Evolutionary conservation across 2,888 invertebrate species (phyloP).

Genomic region (Eilema caniola): DNA sequence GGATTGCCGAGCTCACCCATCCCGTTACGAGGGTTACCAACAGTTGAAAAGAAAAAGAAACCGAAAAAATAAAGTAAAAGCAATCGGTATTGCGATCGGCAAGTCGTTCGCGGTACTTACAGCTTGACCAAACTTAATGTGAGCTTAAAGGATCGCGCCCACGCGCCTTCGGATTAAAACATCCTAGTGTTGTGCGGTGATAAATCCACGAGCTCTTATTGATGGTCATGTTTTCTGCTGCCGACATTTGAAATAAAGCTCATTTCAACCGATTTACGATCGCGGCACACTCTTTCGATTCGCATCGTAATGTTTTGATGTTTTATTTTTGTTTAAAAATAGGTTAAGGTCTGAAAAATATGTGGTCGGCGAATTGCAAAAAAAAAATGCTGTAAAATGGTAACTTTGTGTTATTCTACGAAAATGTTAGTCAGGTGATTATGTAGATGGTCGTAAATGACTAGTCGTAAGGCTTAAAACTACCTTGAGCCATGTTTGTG

Average conservation of each 20-base stretch:
- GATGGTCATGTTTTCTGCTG: constrained; percentile 56
- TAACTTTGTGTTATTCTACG: background rate
- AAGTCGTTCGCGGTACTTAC: constrained; percentile 36
- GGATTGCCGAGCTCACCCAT: background rate
- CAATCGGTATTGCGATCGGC: constrained; percentile 22
- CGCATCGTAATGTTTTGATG: constrained; percentile 28
- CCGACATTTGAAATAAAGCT: constrained; percentile 56
- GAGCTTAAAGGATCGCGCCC: constrained; percentile 50
- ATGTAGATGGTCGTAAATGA: background rate
- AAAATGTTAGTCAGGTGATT: constrained; percentile 3
- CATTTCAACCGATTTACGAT: constrained; percentile 52
- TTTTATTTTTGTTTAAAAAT: constrained; percentile 37
- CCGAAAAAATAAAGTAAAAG: constrained; percentile 14
- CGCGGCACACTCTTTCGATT: constrained; percentile 37
- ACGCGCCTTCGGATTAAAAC: constrained; percentile 59
- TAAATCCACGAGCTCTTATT: constrained; percentile 59
- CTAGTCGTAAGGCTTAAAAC: background rate
- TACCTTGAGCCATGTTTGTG: constrained; percentile 1
- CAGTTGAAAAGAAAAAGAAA: constrained; percentile 11
- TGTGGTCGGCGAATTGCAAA: background rate
- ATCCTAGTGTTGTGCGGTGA: constrained; percentile 55
- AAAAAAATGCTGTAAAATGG: background rate
- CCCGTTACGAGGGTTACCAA: constrained; percentile 2
- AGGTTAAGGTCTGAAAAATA: constrained; percentile 37
- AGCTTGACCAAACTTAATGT: constrained; percentile 46